A percentile compares a stretch with the other conserved stretches of the same genome.
These are phyloP conservation scores for Coptotermes formosanus DNA, from an alignment of 1,140 invertebrate species.

Conservation along the genomic window DNA sequence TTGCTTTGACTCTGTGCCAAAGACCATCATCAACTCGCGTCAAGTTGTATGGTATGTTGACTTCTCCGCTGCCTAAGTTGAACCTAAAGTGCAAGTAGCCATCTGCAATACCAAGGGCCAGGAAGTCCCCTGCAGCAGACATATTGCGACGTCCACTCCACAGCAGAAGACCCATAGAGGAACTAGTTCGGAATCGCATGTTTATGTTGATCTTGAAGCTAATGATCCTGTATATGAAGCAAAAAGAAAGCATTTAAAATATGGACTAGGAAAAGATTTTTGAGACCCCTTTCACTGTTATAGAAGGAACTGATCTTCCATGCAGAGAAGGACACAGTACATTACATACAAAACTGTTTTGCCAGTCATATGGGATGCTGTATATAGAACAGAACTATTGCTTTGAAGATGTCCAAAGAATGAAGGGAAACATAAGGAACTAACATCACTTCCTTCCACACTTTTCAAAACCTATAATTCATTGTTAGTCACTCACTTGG, in stretches of 20 bases:
- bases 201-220: conserved; percentile 79
- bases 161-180: conserved; percentile 75
- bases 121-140: conserved; percentile 66
- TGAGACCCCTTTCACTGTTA: too few relatives aligned
- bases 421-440: too few relatives aligned
- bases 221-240: conserved; percentile 59
- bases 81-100: conserved; percentile 63
- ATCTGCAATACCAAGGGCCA: conserved; percentile 79
- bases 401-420: too few relatives aligned
- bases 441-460: too few relatives aligned
- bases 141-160: conserved; percentile 79
- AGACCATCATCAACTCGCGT: conserved; percentile 87
- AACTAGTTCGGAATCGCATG: conserved; percentile 69
- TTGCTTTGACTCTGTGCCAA: conserved; percentile 85
- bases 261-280: too few relatives aligned
- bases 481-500: too few relatives aligned
- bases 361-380: too few relatives aligned
- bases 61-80: conserved; percentile 73
- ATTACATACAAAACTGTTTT: too few relatives aligned
- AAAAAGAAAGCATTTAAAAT: background rate
- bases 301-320: too few relatives aligned
- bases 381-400: too few relatives aligned
- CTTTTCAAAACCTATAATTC: too few relatives aligned
- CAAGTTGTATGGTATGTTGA: conserved; percentile 77
- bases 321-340: too few relatives aligned